Base-by-base conservation (phyloP, 2,113 vertebrate species). In the Burhinus bistriatus region DNA sequence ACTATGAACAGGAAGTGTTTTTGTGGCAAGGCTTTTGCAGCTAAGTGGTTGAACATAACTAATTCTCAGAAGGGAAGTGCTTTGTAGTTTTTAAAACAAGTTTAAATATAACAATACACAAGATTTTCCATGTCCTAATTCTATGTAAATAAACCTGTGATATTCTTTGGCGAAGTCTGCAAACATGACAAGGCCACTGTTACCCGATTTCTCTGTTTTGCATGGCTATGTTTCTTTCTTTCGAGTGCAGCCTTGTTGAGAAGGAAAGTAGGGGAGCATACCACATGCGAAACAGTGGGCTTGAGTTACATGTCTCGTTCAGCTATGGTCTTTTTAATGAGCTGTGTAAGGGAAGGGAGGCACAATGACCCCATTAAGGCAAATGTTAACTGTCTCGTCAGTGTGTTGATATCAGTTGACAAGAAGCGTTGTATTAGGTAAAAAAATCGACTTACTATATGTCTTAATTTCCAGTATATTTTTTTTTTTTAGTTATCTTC, bases 31-130 rank as follows among this genome's bases (percentile, higher is more conserved):
- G 52, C 89, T 92, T 97, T 93, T 97, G 87, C 93, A 96, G 95
- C 61, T 16, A 72, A 34, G 97, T 96, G 97, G 96, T 98, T 97
- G 93, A 98, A 94, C 90, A 44, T 69, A 93, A 73, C 94, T 90
- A 94, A 55, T 98, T 98, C 98, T 98, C 95, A 97, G 98, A 98
- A 98, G 92, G 94, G 96, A 98, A 98, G 92, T 97, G 94, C 93
- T 96, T 96, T 95, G 96, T 93, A 98, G 68, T 36, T 96, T 87
- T 78, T 71, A 69, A 71, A 91, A 42, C 36, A 30, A 57, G 75
- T 70, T 87, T 87, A 95, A 88, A 81, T 93, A 72, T 89, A 92
- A 93, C 55, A 71, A 54, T 79, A 62, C 15, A 47, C 30, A 78
- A 85, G 9, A 82, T 68, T 91, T 93, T 94, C 76, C 57, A 42